These are phyloP conservation scores for Avahi laniger DNA, from an alignment of 2,797 vertebrate genomes.

Conservation along the genomic window DNA sequence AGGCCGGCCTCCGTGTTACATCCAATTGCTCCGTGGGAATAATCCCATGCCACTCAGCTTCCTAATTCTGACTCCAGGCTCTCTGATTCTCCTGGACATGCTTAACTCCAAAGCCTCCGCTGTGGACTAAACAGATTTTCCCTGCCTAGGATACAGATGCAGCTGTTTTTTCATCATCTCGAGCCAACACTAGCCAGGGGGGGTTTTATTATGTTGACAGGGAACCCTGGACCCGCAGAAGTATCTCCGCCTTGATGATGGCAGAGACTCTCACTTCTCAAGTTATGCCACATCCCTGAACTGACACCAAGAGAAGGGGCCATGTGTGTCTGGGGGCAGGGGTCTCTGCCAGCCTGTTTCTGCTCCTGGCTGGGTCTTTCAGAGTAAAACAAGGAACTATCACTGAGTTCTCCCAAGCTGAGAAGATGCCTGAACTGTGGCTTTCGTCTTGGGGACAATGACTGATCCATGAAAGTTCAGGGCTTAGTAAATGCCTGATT, in stretches of 20 bases:
- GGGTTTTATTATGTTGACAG: neutral
- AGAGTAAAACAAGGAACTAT: neutral
- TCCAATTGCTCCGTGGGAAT: slow-evolving; percentile 64
- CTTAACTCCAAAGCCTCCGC: slow-evolving; percentile 70
- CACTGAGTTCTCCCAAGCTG: neutral
- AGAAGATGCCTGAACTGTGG: neutral
- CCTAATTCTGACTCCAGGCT: slow-evolving; percentile 62
- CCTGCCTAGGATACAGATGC: slow-evolving; percentile 22
- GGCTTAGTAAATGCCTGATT: neutral
- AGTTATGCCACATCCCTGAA: neutral
- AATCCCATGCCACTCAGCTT: slow-evolving; percentile 51
- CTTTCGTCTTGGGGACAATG: neutral
- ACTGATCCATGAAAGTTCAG: neutral
- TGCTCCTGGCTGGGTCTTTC: neutral
- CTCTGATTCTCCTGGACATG: slow-evolving; percentile 57
- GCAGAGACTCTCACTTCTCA: neutral
- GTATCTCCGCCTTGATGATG: neutral
- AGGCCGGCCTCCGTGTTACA: neutral
- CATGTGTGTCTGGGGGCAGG: neutral
- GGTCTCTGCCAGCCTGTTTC: neutral
- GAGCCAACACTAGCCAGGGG: neutral
- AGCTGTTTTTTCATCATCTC: slow-evolving; percentile 44
- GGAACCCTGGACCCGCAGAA: slow-evolving; percentile 13
- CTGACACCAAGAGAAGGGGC: neutral
- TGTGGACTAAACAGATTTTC: slow-evolving; percentile 69